Conservation (phyloP, 2,797 vertebrate species). For the Stomatorhinus walkeri region DNA sequence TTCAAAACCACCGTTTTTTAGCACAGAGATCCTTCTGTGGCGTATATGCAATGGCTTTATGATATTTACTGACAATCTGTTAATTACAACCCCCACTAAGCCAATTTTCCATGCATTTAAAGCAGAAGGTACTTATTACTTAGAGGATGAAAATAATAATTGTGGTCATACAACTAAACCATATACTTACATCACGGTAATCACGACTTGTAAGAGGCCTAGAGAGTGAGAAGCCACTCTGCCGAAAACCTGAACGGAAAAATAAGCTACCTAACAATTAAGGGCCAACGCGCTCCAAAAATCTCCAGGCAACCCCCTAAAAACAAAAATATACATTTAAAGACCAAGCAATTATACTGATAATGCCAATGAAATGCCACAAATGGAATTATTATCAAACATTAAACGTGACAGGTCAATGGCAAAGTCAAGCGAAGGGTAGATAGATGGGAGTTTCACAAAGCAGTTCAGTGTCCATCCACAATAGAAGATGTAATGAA, state of each 20-base stretch:
- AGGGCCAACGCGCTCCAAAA: neutral
- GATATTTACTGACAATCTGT: neutral
- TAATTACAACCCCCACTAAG: neutral
- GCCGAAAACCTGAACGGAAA: neutral
- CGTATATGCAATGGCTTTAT: neutral
- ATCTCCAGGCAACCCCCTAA: neutral
- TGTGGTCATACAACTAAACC: neutral
- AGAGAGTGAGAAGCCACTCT: neutral
- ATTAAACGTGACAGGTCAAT: neutral
- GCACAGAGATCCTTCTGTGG: neutral
- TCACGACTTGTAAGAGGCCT: neutral
- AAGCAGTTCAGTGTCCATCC: neutral
- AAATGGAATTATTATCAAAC: neutral
- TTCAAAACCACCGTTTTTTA: neutral
- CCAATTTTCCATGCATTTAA: neutral
- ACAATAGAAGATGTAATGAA: neutral
- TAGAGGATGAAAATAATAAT: neutral
- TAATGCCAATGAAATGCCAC: neutral
- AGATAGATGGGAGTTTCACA: neutral
- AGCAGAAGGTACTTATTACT: conserved; percentile 12
- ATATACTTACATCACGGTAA: neutral
- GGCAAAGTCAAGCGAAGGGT: neutral
- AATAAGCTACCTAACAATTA: neutral
- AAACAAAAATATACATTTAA: neutral
- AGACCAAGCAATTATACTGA: neutral